Base-by-base conservation (phyloP, 2,888 invertebrate species). In the Drosophila ezoana region DNA sequence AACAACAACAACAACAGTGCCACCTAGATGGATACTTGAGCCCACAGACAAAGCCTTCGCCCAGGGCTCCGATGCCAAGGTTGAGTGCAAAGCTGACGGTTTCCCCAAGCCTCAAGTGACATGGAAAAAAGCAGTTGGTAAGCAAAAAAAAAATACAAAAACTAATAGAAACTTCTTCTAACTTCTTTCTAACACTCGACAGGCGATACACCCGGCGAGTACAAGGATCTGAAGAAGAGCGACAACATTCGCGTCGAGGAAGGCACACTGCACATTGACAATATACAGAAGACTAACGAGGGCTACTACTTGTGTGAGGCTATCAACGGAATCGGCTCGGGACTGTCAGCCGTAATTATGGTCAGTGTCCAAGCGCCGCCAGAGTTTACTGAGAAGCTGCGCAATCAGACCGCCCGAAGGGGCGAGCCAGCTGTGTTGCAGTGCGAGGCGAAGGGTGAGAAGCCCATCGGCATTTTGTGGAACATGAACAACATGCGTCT, bases 281-380 rank as follows among this genome's bases (percentile, higher is more conserved):
- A 98, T 89, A 98, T 98, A 78, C 97, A 97, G 91, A 98, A 98
- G 93, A 96, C 95, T 18, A 98, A 98, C 90, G 97, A 98, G 93
- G 98, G 98, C 20, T 97, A 97, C 91, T 98, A 98, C 92, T 93
- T 98, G 44, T 99, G 99, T 91, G 98, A 98, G 93, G 98, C 98
- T 65, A 97, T 97, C 49, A 99, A 99, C 92, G 97, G 98, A 85
- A 98, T 99, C 86, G 98, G 98, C 70, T 97, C 98, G 70, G 98
- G 98, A 89, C 93, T 98, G 35, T 98, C 98, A 57, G 98, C 98
- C 80, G 98, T 98, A 20, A 97, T 98, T 83, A 94, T 97, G 84
- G 96, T 99, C 77, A 97, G 97, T 81, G 98, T 98, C 41, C 98
- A 98, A 96, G 98, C 98, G 65, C 98, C 98, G 68, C 98, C 98